Evolutionary conservation across 2,113 vertebrate species (phyloP).

Genomic region (Egretta garzetta): DNA sequence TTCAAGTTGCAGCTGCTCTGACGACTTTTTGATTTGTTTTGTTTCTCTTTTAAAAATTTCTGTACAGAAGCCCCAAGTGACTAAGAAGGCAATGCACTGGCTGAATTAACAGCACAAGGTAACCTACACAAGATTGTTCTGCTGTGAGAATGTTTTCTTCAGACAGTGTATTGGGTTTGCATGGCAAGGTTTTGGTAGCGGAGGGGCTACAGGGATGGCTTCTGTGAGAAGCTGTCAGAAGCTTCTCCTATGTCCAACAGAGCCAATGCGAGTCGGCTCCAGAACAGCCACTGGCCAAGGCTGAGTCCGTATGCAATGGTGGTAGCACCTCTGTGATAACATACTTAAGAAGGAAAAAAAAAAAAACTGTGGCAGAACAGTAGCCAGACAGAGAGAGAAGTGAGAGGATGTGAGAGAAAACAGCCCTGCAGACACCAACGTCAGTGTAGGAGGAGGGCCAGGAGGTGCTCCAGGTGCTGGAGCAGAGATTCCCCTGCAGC

Average conservation of each 20-base stretch:
- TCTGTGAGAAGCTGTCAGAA: background rate
- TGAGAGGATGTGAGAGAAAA: background rate
- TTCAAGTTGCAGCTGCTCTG: background rate
- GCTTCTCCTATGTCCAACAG: background rate
- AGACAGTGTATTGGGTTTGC: background rate
- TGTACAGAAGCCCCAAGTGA: background rate
- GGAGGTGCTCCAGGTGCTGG: background rate
- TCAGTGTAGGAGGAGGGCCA: background rate
- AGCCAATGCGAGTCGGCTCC: background rate
- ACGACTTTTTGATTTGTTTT: background rate
- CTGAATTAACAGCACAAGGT: background rate
- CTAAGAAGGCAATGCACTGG: background rate
- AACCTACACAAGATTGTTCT: background rate
- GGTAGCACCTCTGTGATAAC: background rate
- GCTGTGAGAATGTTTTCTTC: background rate
- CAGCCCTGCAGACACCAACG: background rate
- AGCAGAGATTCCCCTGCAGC: background rate
- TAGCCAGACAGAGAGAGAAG: background rate
- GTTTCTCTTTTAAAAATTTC: background rate
- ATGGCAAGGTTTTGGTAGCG: background rate
- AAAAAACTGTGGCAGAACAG: background rate
- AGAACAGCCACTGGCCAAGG: background rate
- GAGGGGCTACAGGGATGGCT: background rate
- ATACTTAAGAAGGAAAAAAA: background rate
- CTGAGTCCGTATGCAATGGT: fast-evolving